Evolutionary conservation across 2,888 invertebrate genomes (phyloP).

Genomic region (Lasioglossum lativentre): DNA sequence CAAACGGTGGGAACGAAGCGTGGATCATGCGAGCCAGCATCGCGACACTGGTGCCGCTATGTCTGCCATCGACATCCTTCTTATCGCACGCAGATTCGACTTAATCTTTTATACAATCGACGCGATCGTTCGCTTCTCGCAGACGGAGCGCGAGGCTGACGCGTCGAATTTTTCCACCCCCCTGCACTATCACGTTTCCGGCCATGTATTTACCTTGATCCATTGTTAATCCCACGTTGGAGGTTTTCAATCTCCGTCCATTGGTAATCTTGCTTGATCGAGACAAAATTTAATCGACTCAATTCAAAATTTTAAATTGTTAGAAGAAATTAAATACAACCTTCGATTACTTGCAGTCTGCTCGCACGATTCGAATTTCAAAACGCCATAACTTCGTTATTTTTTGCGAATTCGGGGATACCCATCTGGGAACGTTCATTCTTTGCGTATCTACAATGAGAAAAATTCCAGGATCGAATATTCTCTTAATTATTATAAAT

Average conservation of each 20-base stretch:
- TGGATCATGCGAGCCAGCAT: not conserved
- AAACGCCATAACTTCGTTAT: not conserved
- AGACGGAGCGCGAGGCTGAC: not conserved
- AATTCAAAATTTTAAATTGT: not conserved
- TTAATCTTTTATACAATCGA: slow-evolving; percentile 35
- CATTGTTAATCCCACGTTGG: not conserved
- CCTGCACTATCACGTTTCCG: not conserved
- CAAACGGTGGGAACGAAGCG: slow-evolving; percentile 5
- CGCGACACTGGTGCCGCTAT: slow-evolving; percentile 60
- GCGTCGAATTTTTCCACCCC: not conserved
- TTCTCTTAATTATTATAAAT: not conserved
- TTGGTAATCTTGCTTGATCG: not conserved
- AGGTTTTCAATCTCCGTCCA: not conserved
- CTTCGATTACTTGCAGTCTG: not conserved
- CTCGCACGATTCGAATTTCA: not conserved
- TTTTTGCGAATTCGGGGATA: not conserved
- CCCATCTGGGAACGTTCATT: not conserved
- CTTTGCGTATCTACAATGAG: not conserved
- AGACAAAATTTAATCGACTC: too few species aligned
- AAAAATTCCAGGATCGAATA: not conserved
- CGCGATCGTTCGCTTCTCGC: not conserved
- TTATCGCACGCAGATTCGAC: slow-evolving; percentile 20
- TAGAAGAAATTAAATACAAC: not conserved
- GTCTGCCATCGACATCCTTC: slow-evolving; percentile 58
- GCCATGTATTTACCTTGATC: not conserved